Base-by-base conservation (phyloP, 2,888 invertebrate species). In the Caenorhabditis auriculariae region DNA sequence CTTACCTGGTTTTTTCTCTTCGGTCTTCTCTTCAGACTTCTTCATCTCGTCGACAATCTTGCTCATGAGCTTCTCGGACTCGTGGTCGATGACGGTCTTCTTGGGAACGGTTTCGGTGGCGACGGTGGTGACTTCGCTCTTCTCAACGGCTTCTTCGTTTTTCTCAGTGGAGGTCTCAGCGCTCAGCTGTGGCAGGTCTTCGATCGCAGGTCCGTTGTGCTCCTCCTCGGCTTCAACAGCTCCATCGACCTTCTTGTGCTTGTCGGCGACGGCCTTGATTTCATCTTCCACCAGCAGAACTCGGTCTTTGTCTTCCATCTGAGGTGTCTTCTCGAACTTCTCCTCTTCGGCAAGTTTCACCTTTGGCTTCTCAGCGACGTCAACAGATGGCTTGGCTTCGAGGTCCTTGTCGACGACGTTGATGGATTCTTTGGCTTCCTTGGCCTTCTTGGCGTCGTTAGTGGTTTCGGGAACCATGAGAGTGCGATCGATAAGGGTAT, bases 11-110 rank as follows among this genome's bases (percentile, higher is more conserved):
- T n/a, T n/a, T n/a, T n/a, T 17, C 12, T 46, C 51, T 3, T 52
- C 57, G 39, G 52, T 58, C 39, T 58, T 58, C 28, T 58, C 58
- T 1, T 23, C 44, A 12, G 59, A 59, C 6, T 59, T 54, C 35
- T n/a, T n/a, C n/a, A 39, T 49, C 23, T 59, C 59, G 27, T 59
- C 59, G 5, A 24, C 38, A 24, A 54, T 41, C n/a, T n/a, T n/a
- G n/a, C n/a, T n/a, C n/a, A n/a, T n/a, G n/a, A 54, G 45, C 38
- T 59, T 54, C 19, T 44, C 23, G 1, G 43, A 43, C 17, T 53
- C 58, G 2, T 9, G n/a, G n/a, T n/a, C n/a, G n/a, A n/a, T n/a
- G 15, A 54, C 56, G n/a, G 54, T 21, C 12, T 29, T 54, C 55
- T 54, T 61, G 38, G 52, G 48, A 7, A 39, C 38, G 28, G 51